These are phyloP conservation scores for Aphaenogaster floridana DNA, from an alignment of 1,140 invertebrate genomes.

Conservation along the genomic window DNA sequence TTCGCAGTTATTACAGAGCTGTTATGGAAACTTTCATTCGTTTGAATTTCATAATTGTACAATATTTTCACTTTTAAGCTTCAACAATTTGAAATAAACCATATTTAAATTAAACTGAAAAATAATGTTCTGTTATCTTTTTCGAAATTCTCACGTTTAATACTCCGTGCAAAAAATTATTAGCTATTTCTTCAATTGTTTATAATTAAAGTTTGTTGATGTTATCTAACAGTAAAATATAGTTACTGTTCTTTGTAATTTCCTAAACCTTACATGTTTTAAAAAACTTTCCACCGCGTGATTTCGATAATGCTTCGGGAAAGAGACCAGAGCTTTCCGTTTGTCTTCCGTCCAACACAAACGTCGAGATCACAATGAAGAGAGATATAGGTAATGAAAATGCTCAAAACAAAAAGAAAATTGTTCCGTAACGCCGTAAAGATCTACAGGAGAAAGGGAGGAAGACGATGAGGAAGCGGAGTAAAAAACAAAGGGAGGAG, in stretches of 20 bases:
- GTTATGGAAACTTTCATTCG: too few relatives aligned
- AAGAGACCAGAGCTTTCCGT: not conserved
- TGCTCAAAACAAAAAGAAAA: constrained; percentile 56
- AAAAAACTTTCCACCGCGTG: not conserved
- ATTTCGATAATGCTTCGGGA: constrained; percentile 27
- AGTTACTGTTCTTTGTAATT: not conserved
- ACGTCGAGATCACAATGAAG: constrained; percentile 13
- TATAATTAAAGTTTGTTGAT: not conserved
- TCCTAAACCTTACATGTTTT: not conserved
- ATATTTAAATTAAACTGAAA: constrained; percentile 4
- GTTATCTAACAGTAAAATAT: not conserved
- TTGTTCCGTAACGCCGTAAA: constrained; percentile 55
- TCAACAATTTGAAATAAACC: too few relatives aligned
- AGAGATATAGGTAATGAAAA: constrained; percentile 37
- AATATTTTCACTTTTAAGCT: too few relatives aligned
- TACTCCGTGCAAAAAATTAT: not conserved
- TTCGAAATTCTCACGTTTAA: not conserved
- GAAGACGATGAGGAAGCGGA: not conserved
- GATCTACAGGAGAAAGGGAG: constrained; percentile 17
- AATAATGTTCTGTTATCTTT: not conserved
- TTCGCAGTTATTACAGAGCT: too few relatives aligned
- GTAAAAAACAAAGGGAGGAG: constrained; percentile 46
- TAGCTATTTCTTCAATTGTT: not conserved
- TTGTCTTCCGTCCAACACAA: not conserved
- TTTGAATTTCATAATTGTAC: too few relatives aligned